Evolutionary conservation across 2,113 vertebrate genomes (phyloP), one percentile per base, ranked within the genome.

Genomic region (Agelaius tricolor): DNA sequence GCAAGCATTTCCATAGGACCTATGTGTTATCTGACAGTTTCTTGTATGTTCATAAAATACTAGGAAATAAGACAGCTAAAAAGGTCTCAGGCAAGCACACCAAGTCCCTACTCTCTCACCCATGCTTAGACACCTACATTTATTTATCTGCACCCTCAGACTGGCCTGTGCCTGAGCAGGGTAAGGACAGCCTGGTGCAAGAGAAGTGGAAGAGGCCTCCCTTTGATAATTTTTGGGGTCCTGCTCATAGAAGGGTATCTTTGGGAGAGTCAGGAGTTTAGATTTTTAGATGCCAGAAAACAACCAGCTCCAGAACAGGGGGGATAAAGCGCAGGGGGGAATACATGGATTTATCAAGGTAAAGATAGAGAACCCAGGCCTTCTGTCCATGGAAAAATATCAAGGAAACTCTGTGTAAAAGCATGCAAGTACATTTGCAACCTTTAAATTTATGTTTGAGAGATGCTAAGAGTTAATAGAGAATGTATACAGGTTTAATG

Each of bases 401-500:
- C 30, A 57, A 10, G 26, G 79, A 79, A 73, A 43, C 2, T 49
- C 59, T 46, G 11, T 54, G 30, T 52, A n/a, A 74, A 62, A 55
- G 11, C 7, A 41, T 30, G 23, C 5, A 84, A 63, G 9, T 27
- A 24, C 0, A 0, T 68, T 43, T 11, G 3, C 10, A 89, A 28
- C 10, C 6, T 67, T 30, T 16, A 31, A 79, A 39, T 26, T 43
- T 21, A 10, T 55, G 6, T 58, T 62, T 89, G 54, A 69, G 41
- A 43, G 13, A 14, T 31, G 2, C n/a, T 71, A 44, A 41, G 22
- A 75, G 13, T 76, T 43, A 72, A n/a, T 24, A 52, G 14, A 61
- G 23, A 72, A 61, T 30, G 2, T 27, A 57, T 28, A 39, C 3
- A 68, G 6, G 3, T 47, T 84, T 80, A 80, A 33, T 21, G 5